Evolutionary conservation across 2,888 invertebrate species (phyloP), one percentile per base, ranked within the genome.

Genomic region (Adelognathus sp.): DNA sequence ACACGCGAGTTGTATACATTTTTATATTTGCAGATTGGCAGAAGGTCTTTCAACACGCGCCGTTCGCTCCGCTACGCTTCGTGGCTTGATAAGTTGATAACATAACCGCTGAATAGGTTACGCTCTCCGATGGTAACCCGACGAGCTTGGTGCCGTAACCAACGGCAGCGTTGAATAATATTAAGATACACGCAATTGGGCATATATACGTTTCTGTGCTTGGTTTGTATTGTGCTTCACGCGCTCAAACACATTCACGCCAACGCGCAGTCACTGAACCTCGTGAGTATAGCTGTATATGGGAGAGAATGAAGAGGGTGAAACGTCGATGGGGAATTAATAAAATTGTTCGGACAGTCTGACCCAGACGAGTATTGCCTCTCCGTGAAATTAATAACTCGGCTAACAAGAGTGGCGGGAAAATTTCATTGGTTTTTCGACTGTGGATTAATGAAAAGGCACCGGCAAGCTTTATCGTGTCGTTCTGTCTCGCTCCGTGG

Each of bases 401-500:
- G 58, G n/a, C 31, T 16, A 5, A 46, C 4, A 14, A 14, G 44
- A 36, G 50, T n/a, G 9, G 21, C 36, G 16, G 24, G 64, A 66
- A 73, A 61, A 52, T 71, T 60, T 76, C 46, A 58, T 70, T 50
- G 11, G 14, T 61, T 61, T 39, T 64, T 72, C 31, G 14, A 46
- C 64, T 41, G 27, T 31, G 16, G 2, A 7, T 64, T 54, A 50
- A 64, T 41, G 33, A 56, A 44, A 39, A 21, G 44, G 44, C 54
- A n/a, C 16, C 72, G 14, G 39, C 31, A 50, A 7, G 31, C 54
- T 64, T 63, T 24, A 56, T 52, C 52, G 27, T 14, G 36, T 64
- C 27, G 60, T 18, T 33, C n/a, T 7, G 7, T 64, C 21, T 64
- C 11, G 16, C 67, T 56, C 63, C 9, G 46, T 2, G 33, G 27